Evolutionary conservation across 2,797 vertebrate species (phyloP), one percentile per base, ranked within the genome.

Genomic region (Arctocebus calabarensis): DNA sequence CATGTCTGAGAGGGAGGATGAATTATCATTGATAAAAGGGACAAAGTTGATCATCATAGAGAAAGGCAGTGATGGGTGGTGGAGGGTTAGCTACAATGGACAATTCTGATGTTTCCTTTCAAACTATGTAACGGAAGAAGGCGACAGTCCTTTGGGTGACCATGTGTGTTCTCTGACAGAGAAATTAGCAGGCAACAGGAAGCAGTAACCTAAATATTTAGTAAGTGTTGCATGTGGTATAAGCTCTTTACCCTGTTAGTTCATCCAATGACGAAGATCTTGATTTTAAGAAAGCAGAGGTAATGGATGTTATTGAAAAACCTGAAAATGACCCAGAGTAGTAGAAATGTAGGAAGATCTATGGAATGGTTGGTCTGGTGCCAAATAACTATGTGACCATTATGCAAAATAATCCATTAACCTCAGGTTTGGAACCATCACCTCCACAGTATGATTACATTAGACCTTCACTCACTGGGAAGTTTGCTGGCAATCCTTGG

Each of bases 31-130:
- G 97, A 99, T 99, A 82, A 99, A 99, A 97, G 99, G 99, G 91
- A 99, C 99, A 0, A 99, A 99, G 82, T 99, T 99, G 92, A 99
- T 99, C 88, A 99, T 99, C 98, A 99, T 99, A 99, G 99, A 99
- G 98, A 99, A 99, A 97, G 99, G 99, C 98, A 99, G 99, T 34
- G 99, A 99, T 78, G 99, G 99, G 90, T 99, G 99, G 99, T 99
- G 99, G 99, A 98, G 99, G 19, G 99, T 99, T 82, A 99, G 99
- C 98, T 99, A 99, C 98, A 98, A 93, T 40, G 99, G 99, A 83
- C 99, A 98, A 20, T 98, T 99, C 11, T 99, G 99, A 96, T 99
- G 99, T 99, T 99, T 99, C 79, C 99, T 99, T 32, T 99, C 99
- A 94, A 99, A 99, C 97, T 99, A 99, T 43, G 99, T 99, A 97